A percentile compares a stretch with the other conserved stretches of the same genome.
phyloP scores from a whole-genome alignment of 2,797 vertebrate species.

The Cirrhinus mrigala region DNA sequence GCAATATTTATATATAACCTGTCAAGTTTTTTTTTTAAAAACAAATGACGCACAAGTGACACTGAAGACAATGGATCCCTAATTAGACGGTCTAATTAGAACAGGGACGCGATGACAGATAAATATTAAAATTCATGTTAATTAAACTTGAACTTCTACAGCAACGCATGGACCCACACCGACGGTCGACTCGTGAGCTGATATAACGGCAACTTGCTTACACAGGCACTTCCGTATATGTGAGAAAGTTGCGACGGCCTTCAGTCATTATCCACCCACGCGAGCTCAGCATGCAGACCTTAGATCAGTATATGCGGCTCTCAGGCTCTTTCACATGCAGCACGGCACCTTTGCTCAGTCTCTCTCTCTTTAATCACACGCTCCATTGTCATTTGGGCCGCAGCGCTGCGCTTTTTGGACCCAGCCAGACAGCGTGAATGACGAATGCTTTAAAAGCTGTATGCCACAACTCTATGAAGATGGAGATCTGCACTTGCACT shows the following conservation, averaged over 20 bases:
- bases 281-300: background rate
- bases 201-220: conserved; percentile 1
- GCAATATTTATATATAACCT: background rate
- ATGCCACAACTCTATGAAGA: background rate
- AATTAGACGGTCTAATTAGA: background rate
- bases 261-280: conserved; percentile 13
- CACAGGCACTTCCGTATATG: conserved; percentile 9
- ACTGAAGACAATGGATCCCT: background rate
- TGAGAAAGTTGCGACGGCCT: conserved; percentile 2
- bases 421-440: conserved; percentile 23
- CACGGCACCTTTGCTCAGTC: conserved; percentile 40
- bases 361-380: conserved; percentile 52
- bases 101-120: background rate
- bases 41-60: background rate
- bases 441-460: conserved; percentile 25
- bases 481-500: background rate
- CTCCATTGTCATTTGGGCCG: conserved; percentile 56
- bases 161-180: background rate
- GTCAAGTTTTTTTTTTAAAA: background rate
- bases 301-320: conserved; percentile 39
- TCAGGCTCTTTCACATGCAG: conserved; percentile 50
- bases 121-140: background rate
- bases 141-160: background rate
- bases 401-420: conserved; percentile 25
- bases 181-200: background rate